These are phyloP conservation scores for Anoplopoma fimbria DNA, from an alignment of 2,113 vertebrate species.

Conservation along the genomic window DNA sequence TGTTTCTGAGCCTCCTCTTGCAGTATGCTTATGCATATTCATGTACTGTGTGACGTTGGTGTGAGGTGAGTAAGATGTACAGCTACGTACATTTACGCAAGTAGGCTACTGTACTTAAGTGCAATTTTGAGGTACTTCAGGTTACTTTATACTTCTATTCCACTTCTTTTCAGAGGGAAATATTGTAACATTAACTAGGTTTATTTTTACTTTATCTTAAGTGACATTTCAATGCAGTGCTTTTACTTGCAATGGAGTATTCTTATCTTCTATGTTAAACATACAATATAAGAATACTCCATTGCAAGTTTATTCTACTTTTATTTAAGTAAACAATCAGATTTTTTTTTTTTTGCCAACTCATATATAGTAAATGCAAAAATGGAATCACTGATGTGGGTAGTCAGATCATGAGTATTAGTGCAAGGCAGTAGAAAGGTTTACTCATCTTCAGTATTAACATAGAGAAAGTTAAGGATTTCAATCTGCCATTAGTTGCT, in stretches of 20 bases:
- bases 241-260: not conserved
- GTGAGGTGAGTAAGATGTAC: not conserved
- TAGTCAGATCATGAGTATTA: not conserved
- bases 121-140: not conserved
- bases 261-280: not conserved
- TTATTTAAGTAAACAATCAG: not conserved
- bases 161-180: not conserved
- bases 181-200: not conserved
- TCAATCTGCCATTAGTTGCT: conserved; percentile 11
- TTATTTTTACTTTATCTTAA: not conserved
- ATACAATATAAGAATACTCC: too few species aligned
- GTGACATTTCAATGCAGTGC: not conserved
- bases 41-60: not conserved
- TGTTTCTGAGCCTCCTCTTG: not conserved
- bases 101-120: not conserved
- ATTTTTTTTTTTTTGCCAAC: not conserved
- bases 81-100: not conserved
- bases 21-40: conserved; percentile 1
- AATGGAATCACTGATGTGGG: too few species aligned
- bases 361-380: not conserved
- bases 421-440: not conserved
- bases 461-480: conserved; percentile 1
- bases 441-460: not conserved
- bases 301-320: not conserved
- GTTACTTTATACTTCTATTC: not conserved